Evolutionary conservation across 1,140 invertebrate species (phyloP), one percentile per base, ranked within the genome.

Genomic region (Zaprionus kolodkinae): DNA sequence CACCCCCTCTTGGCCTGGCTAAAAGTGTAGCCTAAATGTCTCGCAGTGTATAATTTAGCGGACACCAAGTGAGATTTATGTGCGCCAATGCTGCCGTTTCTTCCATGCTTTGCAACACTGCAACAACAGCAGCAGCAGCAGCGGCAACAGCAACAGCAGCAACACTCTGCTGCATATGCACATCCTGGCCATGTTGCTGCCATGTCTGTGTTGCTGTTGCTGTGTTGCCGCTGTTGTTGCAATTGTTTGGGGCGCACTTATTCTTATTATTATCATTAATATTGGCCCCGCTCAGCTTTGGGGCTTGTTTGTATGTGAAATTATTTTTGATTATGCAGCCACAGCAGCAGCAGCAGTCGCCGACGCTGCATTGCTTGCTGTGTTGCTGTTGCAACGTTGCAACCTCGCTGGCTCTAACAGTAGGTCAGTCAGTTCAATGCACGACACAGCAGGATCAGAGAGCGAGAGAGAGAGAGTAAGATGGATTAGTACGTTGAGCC

Each of bases 61-160:
- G 91, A 92, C 91, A 92, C 91, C 91, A 92, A 92, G 91, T 92
- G 91, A 92, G 91, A 92, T 92, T 92, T 92, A 92, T 92, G 91
- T 92, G 91, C 83, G 83, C 82, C 90, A 90, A 79, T 86, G 86
- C 82, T 84, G 81, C 80, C 67, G 81, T 76, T 87, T 74, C 57
- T 21, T 43, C 33, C 68, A 45, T 55, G 64, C 48, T 15, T 17
- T 45, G 64, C 71, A 73, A 48, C 61, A 61, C 21, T 48, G 59
- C 60, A 50, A 50, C 43, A 36, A 7, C 30, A 7, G n/a, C n/a
- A 50, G 45, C 13, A 15, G 27, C 30, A n/a, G 27, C n/a, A 30
- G 27, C 27, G 4, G 3, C 27, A 6, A 4, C 25, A 27, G 25
- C 25, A 27, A 4, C 17, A 54, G 11, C 17, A 11, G 21, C 21